A percentile compares a stretch with the other conserved stretches of the same genome.
phyloP scores from a whole-genome alignment of 2,888 invertebrate species.

The Matsumyia berberina region DNA sequence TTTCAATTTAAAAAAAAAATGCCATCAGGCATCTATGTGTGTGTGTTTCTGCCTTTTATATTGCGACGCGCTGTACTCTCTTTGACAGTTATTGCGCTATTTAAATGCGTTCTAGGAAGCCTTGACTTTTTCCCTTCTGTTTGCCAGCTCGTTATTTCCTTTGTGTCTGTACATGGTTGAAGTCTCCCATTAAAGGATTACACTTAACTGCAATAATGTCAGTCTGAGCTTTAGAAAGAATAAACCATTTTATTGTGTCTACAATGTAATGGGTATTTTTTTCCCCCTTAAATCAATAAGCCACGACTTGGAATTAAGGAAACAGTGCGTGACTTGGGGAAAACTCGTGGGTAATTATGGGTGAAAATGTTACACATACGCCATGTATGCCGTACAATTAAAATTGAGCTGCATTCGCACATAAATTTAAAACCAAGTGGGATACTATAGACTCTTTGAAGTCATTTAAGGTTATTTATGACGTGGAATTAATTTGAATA shows the following conservation, averaged over 20 bases:
- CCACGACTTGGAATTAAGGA: background rate
- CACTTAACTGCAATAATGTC: constrained; percentile 58
- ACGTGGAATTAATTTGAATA: constrained; percentile 1
- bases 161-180: constrained; percentile 15
- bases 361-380: constrained; percentile 15
- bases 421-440: constrained; percentile 2
- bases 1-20: constrained; percentile 66
- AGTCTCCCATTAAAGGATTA: constrained; percentile 58
- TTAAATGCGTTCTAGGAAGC: constrained; percentile 32
- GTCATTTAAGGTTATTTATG: constrained; percentile 14
- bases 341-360: background rate
- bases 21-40: constrained; percentile 56
- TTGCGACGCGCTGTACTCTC: background rate
- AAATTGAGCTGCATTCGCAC: constrained; percentile 20
- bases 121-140: constrained; percentile 16
- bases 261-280: constrained; percentile 4
- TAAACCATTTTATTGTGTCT: constrained; percentile 2
- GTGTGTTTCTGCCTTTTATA: constrained; percentile 15
- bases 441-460: background rate
- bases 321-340: background rate
- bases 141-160: constrained; percentile 34
- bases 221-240: constrained; percentile 29
- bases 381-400: constrained; percentile 6
- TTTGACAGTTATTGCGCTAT: constrained; percentile 49
- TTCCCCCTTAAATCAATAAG: constrained; percentile 8